Evolutionary conservation across 2,888 invertebrate genomes (phyloP), one percentile per base, ranked within the genome.

Genomic region (Lamellibrachia columna): DNA sequence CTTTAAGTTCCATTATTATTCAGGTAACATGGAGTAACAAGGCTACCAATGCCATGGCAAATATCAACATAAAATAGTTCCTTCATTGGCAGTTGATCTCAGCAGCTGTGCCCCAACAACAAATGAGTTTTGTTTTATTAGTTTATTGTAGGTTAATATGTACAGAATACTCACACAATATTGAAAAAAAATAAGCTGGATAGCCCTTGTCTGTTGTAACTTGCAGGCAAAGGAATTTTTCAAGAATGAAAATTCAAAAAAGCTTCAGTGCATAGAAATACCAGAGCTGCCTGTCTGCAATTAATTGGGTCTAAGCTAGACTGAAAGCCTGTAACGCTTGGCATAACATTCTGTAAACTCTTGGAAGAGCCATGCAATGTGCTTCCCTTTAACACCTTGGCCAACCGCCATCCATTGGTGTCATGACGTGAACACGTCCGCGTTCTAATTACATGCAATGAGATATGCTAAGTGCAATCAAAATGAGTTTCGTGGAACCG

Each of bases 291-390:
- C 3, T 3, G 4, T 7, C 8, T 55, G 9, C 55, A 55, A 22
- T n/a, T 75, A 75, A 75, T 75, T 75, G 75, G 75, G 75, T 75
- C 22, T 75, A 75, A 75, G 15, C 75, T 75, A 75, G 75, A 75
- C n/a, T 11, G 75, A 75, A 75, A 75, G 75, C 75, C 15, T 22
- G 75, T 75, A 22, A 75, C 75, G 75, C 75, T 75, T 75, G 75
- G n/a, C 22, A 75, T 15, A 22, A 22, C 15, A 15, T 6, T 75
- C 22, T 75, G 75, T 75, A 22, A 75, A 75, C 75, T 75, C n/a
- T 4, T n/a, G n/a, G 75, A 22, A n/a, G 75, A 75, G 75, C n/a
- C 58, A 58, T 15, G 15, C 58, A 58, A 15, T 58, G 58, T 58
- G 58, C 58, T 8, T 58, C 58, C 9, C 22, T 75, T 75, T 11